Conservation (phyloP, 2,113 vertebrate species). For the Tetrao urogallus region DNA sequence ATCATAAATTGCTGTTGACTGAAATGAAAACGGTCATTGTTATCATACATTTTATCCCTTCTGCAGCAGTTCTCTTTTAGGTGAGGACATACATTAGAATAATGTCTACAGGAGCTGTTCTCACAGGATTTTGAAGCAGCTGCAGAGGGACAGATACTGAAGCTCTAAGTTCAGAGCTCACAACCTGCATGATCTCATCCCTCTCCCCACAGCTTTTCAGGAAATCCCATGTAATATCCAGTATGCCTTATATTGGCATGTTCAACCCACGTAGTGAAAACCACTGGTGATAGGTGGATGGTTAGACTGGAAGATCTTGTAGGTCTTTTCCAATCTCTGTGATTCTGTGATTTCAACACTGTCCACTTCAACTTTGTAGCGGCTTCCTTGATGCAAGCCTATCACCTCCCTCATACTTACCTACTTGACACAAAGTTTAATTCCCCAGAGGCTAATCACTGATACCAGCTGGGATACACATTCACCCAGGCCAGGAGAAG, state of each 20-base stretch:
- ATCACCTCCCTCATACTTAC: background rate
- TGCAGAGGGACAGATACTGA: fast-evolving
- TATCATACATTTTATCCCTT: background rate
- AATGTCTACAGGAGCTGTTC: background rate
- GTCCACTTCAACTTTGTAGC: background rate
- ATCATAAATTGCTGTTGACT: background rate
- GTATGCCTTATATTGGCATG: background rate
- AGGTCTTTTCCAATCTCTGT: no score
- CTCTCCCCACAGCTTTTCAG: background rate
- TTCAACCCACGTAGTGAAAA: background rate
- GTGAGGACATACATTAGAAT: background rate
- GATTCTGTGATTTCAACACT: background rate
- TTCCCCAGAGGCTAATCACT: background rate
- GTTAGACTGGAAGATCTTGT: no score
- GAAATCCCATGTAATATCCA: background rate
- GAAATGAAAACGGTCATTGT: background rate
- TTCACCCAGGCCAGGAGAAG: background rate
- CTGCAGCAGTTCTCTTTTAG: background rate
- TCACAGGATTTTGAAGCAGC: background rate
- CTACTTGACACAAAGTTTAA: background rate
- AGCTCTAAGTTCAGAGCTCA: background rate
- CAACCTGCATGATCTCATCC: background rate
- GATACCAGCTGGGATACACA: background rate
- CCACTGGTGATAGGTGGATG: no score
- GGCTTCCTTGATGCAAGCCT: background rate